phyloP scores from a whole-genome alignment of 1,140 invertebrate genomes.

The Phortica variegata region DNA sequence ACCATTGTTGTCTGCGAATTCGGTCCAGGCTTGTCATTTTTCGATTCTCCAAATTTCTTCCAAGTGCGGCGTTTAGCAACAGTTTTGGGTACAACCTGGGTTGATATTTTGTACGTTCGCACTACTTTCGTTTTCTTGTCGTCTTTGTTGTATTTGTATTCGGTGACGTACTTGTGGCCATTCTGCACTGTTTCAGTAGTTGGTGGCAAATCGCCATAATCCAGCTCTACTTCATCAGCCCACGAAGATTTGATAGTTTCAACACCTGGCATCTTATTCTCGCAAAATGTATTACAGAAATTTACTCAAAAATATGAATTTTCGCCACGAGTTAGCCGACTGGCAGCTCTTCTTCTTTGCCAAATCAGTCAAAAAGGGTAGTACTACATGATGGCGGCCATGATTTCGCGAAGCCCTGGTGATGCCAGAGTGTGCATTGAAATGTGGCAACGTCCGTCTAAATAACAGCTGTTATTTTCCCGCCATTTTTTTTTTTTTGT shows the following conservation, averaged over 20 bases:
- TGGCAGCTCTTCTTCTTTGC: no score
- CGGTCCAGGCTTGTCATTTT: constrained; percentile 87
- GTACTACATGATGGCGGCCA: no score
- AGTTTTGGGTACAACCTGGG: constrained; percentile 84
- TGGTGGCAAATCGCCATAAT: constrained; percentile 74
- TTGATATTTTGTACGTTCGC: constrained; percentile 88
- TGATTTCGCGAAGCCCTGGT: no score
- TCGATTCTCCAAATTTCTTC: constrained; percentile 93
- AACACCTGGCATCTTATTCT: no score
- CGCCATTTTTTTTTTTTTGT: no score
- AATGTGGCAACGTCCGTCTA: no score
- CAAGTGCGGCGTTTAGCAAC: constrained; percentile 90
- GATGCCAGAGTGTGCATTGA: no score
- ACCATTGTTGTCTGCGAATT: constrained; percentile 95
- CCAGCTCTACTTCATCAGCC: constrained; percentile 89
- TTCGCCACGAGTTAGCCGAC: no score
- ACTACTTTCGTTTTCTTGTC: constrained; percentile 86
- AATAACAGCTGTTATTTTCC: constrained; percentile 19
- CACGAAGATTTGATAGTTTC: constrained; percentile 81
- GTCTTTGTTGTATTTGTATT: constrained; percentile 88
- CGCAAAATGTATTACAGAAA: no score
- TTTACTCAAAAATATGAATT: no score
- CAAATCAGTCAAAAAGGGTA: no score
- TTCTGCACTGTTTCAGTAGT: constrained; percentile 81
- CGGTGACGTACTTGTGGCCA: constrained; percentile 86